Evolutionary conservation across 2,888 invertebrate genomes (phyloP), one percentile per base, ranked within the genome.

Genomic region (Sminthurinus aureus): DNA sequence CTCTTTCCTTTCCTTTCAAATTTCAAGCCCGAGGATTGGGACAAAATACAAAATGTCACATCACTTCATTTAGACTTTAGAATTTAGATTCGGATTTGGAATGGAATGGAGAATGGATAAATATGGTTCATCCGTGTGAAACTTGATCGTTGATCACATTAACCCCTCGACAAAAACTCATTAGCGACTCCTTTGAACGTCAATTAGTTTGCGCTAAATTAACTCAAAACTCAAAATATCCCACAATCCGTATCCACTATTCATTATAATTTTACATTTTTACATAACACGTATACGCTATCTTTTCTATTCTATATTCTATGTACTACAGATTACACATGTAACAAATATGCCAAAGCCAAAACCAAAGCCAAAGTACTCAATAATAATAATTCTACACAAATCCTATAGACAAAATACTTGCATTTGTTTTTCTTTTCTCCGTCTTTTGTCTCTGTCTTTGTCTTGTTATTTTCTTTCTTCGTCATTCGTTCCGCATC

Each of bases 191-290:
- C 67, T 83, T 84, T 84, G 84, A 71, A 85, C 85, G 86, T 87
- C 87, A 87, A 87, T 87, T 87, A 87, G 87, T 87, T 87, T 86
- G 85, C 86, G 85, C 85, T 87, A 87, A 85, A 87, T 86, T 86
- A 85, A 85, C 86, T 84, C 79, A 74, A 81, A 81, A 81, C 50
- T 73, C 24, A 38, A 38, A 38, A 38, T 38, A 69, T 69, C n/a
- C 20, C 11, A 58, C 15, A 58, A 12, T 58, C 58, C 9, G 9
- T 58, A 58, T 58, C 15, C 58, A 69, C 11, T 12, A 69, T 20
- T 22, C 22, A 22, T 69, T 69, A n/a, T n/a, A 69, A 1, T 69
- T 22, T 22, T 20, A 22, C 64, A n/a, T n/a, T n/a, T n/a, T n/a
- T n/a, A 22, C 11, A 3, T 69, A 69, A 0, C 2, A 69, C 20